These are phyloP conservation scores for Polypterus bichir DNA, from an alignment of 2,113 vertebrate genomes.

Conservation along the genomic window DNA sequence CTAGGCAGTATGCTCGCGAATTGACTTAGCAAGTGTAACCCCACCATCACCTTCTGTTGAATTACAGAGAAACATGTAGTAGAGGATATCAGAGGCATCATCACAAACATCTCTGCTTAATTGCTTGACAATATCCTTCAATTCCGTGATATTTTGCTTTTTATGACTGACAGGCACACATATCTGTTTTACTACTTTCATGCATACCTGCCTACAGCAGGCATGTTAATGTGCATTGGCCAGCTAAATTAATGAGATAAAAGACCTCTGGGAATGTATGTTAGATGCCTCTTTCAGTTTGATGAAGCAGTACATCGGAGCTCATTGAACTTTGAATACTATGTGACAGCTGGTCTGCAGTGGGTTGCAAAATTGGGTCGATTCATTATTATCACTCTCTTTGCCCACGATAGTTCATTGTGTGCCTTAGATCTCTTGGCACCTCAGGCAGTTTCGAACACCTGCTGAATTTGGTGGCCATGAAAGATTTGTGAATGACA, in stretches of 20 bases:
- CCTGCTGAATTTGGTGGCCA: slow-evolving; percentile 23
- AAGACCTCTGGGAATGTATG: slow-evolving; percentile 24
- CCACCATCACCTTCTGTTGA: no score
- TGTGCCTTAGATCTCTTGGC: slow-evolving; percentile 26
- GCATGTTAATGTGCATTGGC: slow-evolving; percentile 18
- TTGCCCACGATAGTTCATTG: slow-evolving; percentile 25
- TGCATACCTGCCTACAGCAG: slow-evolving; percentile 19
- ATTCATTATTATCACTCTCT: slow-evolving; percentile 18
- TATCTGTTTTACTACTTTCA: no score
- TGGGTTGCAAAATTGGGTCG: slow-evolving; percentile 27
- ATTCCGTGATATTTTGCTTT: background rate
- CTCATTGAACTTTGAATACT: slow-evolving; percentile 31
- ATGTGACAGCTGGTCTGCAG: slow-evolving; percentile 23
- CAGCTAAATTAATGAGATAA: slow-evolving; percentile 9
- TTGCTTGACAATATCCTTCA: no score
- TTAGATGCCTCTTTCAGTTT: slow-evolving; percentile 21
- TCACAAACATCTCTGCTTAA: no score
- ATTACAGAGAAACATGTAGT: no score
- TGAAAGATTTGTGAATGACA: slow-evolving; percentile 17
- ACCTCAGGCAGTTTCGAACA: slow-evolving; percentile 16
- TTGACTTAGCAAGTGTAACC: no score
- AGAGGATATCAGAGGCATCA: no score
- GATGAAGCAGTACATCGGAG: slow-evolving; percentile 23
- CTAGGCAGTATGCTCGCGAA: no score
- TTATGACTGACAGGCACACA: no score